These are phyloP conservation scores for Sebastes trivittatus DNA, from an alignment of 2,797 vertebrate genomes.

Conservation along the genomic window DNA sequence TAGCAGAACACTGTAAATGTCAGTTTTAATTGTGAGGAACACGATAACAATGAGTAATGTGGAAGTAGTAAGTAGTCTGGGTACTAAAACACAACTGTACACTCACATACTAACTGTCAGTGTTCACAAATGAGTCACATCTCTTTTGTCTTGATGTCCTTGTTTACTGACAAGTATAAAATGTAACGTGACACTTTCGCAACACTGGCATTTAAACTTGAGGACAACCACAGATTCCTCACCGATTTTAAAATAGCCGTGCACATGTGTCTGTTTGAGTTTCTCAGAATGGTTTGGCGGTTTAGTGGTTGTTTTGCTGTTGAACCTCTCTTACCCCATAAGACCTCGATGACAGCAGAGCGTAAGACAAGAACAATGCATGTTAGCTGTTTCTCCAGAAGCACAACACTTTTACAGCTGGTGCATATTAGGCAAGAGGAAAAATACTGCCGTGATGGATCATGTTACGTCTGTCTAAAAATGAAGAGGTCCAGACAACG, in stretches of 20 bases:
- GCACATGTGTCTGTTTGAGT: not conserved
- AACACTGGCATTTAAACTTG: slow-evolving; percentile 6
- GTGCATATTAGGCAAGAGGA: slow-evolving; percentile 79
- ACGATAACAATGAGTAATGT: not conserved
- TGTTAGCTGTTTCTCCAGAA: slow-evolving; percentile 34
- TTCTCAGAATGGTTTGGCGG: slow-evolving; percentile 27
- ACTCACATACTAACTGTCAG: not conserved
- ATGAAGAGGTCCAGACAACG: slow-evolving; percentile 85
- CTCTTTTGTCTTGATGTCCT: not conserved
- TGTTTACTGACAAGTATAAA: slow-evolving; percentile 5
- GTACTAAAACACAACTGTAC: not conserved
- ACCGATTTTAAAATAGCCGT: slow-evolving; percentile 42
- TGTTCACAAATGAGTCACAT: not conserved
- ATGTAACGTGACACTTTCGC: not conserved
- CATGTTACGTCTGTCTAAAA: slow-evolving; percentile 69
- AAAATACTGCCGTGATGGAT: slow-evolving; percentile 82
- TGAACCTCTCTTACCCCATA: slow-evolving; percentile 42
- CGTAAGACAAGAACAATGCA: slow-evolving; percentile 54
- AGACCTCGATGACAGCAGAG: slow-evolving; percentile 30
- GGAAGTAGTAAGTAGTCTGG: not conserved
- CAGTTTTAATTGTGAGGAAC: not conserved
- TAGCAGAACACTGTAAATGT: not conserved
- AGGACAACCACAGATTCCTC: slow-evolving; percentile 33
- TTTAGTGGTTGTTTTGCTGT: slow-evolving; percentile 30
- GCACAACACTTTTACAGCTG: slow-evolving; percentile 62